Evolutionary conservation across 2,888 invertebrate species (phyloP).

Genomic region (Sinohyriopsis cumingii): DNA sequence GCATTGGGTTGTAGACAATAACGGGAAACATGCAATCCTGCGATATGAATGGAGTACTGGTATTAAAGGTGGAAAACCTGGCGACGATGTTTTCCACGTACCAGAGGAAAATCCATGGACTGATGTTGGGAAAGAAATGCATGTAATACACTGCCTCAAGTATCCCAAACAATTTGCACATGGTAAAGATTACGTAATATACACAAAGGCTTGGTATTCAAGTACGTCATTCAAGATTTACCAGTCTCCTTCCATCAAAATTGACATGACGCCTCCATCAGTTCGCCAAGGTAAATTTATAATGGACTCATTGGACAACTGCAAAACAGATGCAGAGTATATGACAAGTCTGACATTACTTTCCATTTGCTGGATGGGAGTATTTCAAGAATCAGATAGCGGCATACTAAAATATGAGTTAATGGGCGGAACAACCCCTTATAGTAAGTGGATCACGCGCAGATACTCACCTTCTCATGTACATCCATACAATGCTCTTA

Average conservation of each 20-base stretch:
- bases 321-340: constrained; percentile 24
- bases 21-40: constrained; percentile 2
- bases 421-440: constrained; percentile 28
- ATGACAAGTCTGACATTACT: constrained; percentile 10
- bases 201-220: constrained; percentile 38
- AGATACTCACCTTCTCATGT: background rate
- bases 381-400: constrained; percentile 32
- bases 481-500: no score
- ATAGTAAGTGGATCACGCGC: constrained; percentile 16
- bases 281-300: constrained; percentile 21
- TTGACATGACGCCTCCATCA: constrained; percentile 35
- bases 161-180: constrained; percentile 10
- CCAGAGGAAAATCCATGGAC: constrained; percentile 32
- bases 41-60: constrained; percentile 46
- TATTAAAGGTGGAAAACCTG: constrained; percentile 16
- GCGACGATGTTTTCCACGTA: constrained; percentile 33
- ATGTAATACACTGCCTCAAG: constrained; percentile 21
- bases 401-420: constrained; percentile 19
- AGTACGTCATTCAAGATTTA: constrained; percentile 13
- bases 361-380: constrained; percentile 28
- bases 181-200: constrained; percentile 24
- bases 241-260: constrained; percentile 18
- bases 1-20: constrained; percentile 10
- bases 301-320: constrained; percentile 23
- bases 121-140: constrained; percentile 25